Percentiles rank a stretch among this genome's conserved stretches.
Conservation (phyloP, 2,888 invertebrate genomes). For the Meteorus cinctellus region DNA sequence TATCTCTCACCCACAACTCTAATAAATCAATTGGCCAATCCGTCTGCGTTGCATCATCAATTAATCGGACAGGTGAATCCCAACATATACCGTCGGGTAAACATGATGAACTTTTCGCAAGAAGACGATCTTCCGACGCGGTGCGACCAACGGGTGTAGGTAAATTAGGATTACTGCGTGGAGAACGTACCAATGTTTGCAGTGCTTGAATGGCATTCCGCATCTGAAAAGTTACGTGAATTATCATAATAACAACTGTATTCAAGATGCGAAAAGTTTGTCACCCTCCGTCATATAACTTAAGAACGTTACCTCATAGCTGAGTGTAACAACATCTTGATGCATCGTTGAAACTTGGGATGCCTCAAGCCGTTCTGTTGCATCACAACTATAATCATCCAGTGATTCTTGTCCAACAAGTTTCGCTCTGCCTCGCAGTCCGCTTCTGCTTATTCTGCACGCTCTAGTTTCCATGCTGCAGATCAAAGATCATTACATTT, state of each 20-base stretch:
- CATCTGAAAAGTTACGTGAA: constrained; percentile 75
- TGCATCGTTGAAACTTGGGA: constrained; percentile 86
- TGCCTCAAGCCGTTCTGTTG: constrained; percentile 85
- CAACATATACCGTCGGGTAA: constrained; percentile 90
- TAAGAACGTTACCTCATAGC: constrained; percentile 79
- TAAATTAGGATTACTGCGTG: constrained; percentile 89
- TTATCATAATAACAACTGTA: not conserved
- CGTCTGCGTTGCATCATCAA: constrained; percentile 77
- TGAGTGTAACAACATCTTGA: constrained; percentile 89
- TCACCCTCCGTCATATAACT: not conserved
- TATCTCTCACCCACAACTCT: constrained; percentile 81
- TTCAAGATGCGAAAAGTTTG: not conserved
- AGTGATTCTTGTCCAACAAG: constrained; percentile 61
- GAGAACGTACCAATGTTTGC: constrained; percentile 87
- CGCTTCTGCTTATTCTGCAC: constrained; percentile 59
- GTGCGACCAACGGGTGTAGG: constrained; percentile 74
- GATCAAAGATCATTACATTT: not conserved
- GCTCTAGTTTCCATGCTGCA: constrained; percentile 65
- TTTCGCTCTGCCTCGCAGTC: constrained; percentile 61
- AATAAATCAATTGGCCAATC: constrained; percentile 78
- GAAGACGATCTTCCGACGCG: constrained; percentile 71
- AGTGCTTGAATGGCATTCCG: constrained; percentile 88
- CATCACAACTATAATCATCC: constrained; percentile 68
- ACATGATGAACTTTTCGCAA: constrained; percentile 87
- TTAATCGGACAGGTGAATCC: constrained; percentile 74